Percentiles rank a stretch among this genome's conserved stretches.
phyloP scores from a whole-genome alignment of 1,140 invertebrate species.

The Pogonomyrmex californicus region DNA sequence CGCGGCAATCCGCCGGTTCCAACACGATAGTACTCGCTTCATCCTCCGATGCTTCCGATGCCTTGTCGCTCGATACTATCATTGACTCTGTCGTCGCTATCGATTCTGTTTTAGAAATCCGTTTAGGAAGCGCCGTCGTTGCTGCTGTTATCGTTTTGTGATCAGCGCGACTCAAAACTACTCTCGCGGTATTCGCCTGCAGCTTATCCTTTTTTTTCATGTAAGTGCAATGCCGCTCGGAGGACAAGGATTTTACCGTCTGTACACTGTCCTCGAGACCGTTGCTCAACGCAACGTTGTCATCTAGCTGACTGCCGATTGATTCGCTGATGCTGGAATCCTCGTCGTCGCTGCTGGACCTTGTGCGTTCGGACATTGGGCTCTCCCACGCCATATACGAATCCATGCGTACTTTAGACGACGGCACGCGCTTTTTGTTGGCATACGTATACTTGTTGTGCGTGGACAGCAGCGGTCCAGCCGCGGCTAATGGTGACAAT shows the following conservation, averaged over 20 bases:
- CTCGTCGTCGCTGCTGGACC: constrained; percentile 82
- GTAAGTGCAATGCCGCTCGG: constrained; percentile 75
- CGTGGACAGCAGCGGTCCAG: constrained; percentile 83
- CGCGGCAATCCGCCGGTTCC: constrained; percentile 81
- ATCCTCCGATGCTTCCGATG: constrained; percentile 83
- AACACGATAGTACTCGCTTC: constrained; percentile 77
- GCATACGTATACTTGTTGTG: constrained; percentile 85
- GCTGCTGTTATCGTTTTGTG: constrained; percentile 69
- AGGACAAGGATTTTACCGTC: constrained; percentile 67
- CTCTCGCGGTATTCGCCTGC: constrained; percentile 79
- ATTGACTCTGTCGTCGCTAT: constrained; percentile 66
- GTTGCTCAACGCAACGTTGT: constrained; percentile 79
- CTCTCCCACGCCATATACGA: constrained; percentile 82
- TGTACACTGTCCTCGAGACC: constrained; percentile 79
- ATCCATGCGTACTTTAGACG: constrained; percentile 77
- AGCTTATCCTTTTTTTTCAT: constrained; percentile 82
- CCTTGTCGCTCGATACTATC: constrained; percentile 80
- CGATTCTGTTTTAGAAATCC: constrained; percentile 72
- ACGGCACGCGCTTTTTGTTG: constrained; percentile 82
- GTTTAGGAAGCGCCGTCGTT: constrained; percentile 66
- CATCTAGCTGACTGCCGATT: constrained; percentile 81
- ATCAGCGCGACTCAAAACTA: constrained; percentile 81
- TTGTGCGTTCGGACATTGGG: constrained; percentile 79
- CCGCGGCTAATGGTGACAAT: constrained; percentile 81
- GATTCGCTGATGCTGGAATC: constrained; percentile 83